phyloP scores from a whole-genome alignment of 2,797 vertebrate genomes.

The Arctocebus calabarensis region DNA sequence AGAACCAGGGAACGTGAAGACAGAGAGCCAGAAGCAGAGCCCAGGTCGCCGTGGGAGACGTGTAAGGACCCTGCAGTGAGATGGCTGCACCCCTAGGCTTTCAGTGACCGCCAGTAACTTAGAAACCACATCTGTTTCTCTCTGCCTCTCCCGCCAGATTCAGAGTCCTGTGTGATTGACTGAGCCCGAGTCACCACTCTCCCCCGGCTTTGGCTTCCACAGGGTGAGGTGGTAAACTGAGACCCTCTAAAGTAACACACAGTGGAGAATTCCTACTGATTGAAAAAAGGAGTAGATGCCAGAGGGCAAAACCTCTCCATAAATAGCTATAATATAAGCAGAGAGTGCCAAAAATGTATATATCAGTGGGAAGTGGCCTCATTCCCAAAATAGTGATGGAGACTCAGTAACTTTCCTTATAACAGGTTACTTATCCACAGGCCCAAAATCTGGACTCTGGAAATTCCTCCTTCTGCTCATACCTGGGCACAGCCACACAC shows the following conservation, averaged over 20 bases:
- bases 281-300: too few relatives aligned
- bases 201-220: neutral
- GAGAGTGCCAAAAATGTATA: too few relatives aligned
- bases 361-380: neutral
- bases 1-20: neutral
- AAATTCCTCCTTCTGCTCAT: neutral
- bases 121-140: neutral
- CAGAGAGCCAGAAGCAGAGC: neutral
- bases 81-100: neutral
- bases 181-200: neutral
- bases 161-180: neutral
- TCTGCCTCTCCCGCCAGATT: conserved; percentile 12
- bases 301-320: neutral
- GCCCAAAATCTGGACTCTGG: neutral
- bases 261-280: neutral
- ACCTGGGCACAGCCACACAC: neutral
- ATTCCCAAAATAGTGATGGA: neutral
- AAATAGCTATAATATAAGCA: neutral
- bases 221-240: accelerated
- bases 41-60: neutral
- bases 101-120: conserved; percentile 40
- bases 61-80: neutral
- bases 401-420: neutral
- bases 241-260: neutral
- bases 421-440: neutral